A percentile compares a stretch with the other conserved stretches of the same genome.
Evolutionary conservation across 1,140 invertebrate species (phyloP).

Genomic region (Luehdorfia chinensis): DNA sequence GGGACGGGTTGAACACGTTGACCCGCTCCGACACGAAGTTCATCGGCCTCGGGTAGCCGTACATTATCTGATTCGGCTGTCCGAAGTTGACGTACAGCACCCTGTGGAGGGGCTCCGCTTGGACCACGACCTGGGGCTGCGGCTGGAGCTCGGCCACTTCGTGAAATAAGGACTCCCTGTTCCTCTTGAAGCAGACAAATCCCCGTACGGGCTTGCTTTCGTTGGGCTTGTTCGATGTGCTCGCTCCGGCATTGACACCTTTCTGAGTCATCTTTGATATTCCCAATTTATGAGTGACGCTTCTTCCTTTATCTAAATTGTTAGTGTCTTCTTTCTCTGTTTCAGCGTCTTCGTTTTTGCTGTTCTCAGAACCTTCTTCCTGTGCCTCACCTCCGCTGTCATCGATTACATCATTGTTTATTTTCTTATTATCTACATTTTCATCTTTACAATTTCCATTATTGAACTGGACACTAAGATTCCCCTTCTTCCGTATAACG

Average conservation of each 20-base stretch:
- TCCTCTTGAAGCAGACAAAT: neutral
- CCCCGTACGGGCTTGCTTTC: neutral
- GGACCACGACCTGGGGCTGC: neutral
- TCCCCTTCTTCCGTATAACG: neutral
- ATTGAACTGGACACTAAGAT: too few species aligned
- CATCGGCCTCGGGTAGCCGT: neutral
- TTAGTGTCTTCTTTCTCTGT: constrained; percentile 4
- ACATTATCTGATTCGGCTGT: constrained; percentile 18
- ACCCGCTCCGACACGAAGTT: neutral
- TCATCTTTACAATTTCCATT: too few species aligned
- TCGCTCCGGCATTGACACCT: constrained; percentile 26
- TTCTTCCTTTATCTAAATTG: neutral
- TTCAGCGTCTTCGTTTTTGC: constrained; percentile 6
- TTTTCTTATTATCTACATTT: too few species aligned
- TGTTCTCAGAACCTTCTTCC: too few species aligned
- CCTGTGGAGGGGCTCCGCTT: neutral
- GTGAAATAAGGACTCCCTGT: neutral
- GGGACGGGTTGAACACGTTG: constrained; percentile 6
- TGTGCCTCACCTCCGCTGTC: too few species aligned
- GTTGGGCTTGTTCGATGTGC: constrained; percentile 16
- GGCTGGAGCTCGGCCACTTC: neutral
- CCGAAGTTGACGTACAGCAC: constrained; percentile 24
- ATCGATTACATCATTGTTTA: too few species aligned
- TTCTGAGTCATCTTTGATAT: too few species aligned
- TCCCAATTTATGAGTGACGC: too few species aligned